These are phyloP conservation scores for Chymomyza amoena DNA, from an alignment of 2,888 invertebrate species.

Conservation along the genomic window DNA sequence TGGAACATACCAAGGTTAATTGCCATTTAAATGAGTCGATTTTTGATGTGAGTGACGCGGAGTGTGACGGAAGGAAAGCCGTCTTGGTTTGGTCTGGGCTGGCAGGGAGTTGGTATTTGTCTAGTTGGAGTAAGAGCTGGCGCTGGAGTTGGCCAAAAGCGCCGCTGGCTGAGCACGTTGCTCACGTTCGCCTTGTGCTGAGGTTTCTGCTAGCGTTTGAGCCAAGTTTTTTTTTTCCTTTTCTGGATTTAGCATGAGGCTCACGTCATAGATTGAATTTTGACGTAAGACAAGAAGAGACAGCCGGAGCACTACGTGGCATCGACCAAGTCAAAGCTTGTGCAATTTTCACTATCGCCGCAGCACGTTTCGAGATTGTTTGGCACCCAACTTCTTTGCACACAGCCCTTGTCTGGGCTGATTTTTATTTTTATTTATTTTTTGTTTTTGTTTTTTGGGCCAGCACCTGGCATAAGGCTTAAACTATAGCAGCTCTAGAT, in stretches of 20 bases:
- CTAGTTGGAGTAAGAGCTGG: neutral
- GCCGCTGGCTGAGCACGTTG: conserved; percentile 4
- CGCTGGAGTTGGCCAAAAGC: neutral
- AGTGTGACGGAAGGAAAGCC: neutral
- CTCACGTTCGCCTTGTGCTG: conserved; percentile 10
- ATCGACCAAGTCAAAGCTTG: conserved; percentile 32
- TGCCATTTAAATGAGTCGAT: conserved; percentile 30
- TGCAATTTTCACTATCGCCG: conserved; percentile 58
- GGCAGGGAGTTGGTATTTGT: neutral
- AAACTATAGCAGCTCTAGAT: conserved; percentile 26
- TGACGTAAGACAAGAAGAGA: conserved; percentile 39
- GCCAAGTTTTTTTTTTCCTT: neutral
- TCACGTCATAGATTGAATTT: conserved; percentile 69
- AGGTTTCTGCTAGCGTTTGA: conserved; percentile 2
- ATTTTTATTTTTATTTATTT: neutral
- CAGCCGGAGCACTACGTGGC: neutral
- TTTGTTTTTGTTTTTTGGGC: neutral
- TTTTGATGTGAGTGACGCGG: neutral
- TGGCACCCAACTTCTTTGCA: conserved; percentile 11
- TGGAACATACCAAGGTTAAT: conserved; percentile 57
- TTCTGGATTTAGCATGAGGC: conserved; percentile 55
- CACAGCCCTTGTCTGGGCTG: neutral
- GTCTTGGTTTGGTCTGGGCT: neutral
- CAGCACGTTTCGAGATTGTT: conserved; percentile 42
- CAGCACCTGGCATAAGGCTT: neutral